Percentiles rank a stretch among this genome's conserved stretches.
Conservation (phyloP, 2,797 vertebrate genomes). For the Arctocebus calabarensis region DNA sequence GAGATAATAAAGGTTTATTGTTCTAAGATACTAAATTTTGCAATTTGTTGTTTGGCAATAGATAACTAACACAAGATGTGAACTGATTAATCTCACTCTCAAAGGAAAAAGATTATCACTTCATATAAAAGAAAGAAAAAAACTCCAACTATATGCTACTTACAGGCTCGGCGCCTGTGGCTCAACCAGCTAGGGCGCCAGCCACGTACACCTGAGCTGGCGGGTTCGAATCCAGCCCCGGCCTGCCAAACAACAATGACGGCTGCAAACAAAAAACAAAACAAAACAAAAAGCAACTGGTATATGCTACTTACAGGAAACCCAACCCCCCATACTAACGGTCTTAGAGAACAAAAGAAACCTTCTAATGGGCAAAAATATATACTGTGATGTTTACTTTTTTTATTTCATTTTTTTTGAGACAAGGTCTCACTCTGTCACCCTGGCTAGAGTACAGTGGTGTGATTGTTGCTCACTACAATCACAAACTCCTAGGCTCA, state of each 20-base stretch:
- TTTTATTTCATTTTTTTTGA: background rate
- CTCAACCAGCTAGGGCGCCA: too few relatives aligned
- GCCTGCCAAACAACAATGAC: too few relatives aligned
- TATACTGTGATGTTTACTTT: background rate
- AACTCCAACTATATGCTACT: background rate
- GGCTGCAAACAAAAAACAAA: too few relatives aligned
- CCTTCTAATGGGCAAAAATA: background rate
- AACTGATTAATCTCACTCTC: background rate
- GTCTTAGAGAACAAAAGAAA: background rate
- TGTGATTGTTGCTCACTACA: too few relatives aligned
- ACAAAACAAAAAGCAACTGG: too few relatives aligned
- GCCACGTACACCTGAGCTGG: too few relatives aligned
- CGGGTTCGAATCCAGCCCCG: too few relatives aligned
- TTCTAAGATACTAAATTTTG: background rate
- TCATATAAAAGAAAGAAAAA: slow-evolving; percentile 33
- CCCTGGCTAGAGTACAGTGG: too few relatives aligned
- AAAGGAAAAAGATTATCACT: slow-evolving; percentile 2
- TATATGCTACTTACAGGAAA: background rate
- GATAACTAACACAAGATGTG: background rate
- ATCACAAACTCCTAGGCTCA: too few relatives aligned
- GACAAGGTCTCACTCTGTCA: too few relatives aligned
- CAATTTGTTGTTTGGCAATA: background rate
- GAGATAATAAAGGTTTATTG: background rate
- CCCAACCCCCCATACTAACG: background rate
- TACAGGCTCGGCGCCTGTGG: too few relatives aligned